These are phyloP conservation scores for Gymnocephalus cernua DNA, from an alignment of 2,113 vertebrate genomes.

Conservation along the genomic window DNA sequence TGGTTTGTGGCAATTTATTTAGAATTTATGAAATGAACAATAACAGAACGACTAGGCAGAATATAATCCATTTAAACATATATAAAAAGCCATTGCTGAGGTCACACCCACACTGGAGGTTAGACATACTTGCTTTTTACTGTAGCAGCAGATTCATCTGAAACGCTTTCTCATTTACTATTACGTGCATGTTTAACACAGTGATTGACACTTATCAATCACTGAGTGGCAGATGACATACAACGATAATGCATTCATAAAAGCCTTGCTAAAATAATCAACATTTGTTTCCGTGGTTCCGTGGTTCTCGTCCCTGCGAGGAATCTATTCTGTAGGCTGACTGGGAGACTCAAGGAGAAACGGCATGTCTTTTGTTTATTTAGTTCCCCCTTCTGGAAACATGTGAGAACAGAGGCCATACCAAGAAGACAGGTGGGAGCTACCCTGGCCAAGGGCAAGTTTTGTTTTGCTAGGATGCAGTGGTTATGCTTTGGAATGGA, in stretches of 20 bases:
- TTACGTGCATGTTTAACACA: neutral
- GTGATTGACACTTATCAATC: too few relatives aligned
- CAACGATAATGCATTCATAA: neutral
- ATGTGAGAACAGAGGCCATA: conserved; percentile 33
- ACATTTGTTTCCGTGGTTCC: neutral
- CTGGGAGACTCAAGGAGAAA: conserved; percentile 17
- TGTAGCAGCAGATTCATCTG: conserved; percentile 5
- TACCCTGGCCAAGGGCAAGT: conserved; percentile 71
- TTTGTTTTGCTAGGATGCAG: conserved; percentile 74
- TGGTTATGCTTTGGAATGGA: conserved; percentile 73
- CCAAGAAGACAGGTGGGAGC: conserved; percentile 66
- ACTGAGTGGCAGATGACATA: neutral
- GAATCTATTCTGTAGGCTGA: conserved; percentile 11
- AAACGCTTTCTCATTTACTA: conserved; percentile 4
- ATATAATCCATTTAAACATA: neutral
- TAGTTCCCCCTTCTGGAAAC: conserved; percentile 39
- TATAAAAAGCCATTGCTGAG: neutral
- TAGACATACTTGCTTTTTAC: neutral
- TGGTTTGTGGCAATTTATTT: neutral
- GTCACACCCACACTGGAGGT: neutral
- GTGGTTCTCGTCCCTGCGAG: too few relatives aligned
- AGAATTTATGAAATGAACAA: conserved; percentile 15
- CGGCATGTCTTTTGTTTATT: conserved; percentile 28
- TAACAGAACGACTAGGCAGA: neutral
- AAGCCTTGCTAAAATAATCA: neutral